Evolutionary conservation across 2,113 vertebrate genomes (phyloP), one percentile per base, ranked within the genome.

Genomic region (Sebastes schlegelii): DNA sequence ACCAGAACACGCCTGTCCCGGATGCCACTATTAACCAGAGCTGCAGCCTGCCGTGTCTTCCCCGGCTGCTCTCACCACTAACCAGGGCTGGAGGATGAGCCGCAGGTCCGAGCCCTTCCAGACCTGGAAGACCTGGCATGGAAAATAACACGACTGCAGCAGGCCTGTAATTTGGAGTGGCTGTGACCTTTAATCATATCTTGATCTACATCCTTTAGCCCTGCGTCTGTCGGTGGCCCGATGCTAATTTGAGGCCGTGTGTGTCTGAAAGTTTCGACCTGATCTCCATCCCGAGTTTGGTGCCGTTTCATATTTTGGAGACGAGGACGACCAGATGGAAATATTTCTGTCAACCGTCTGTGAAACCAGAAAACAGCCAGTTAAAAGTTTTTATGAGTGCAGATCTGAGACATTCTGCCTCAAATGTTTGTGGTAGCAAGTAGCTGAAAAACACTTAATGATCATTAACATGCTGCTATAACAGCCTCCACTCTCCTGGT

Each of bases 121-220:
- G 88, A 75, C 65, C 11, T 13, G 19, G 19, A 13, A 12, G 66
- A 69, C 75, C 51, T 34, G 79, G 80, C 83, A 14, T 82, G 81
- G 73, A 86, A 86, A 82, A 80, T 45, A 80, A 73, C 90, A 70
- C 1, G 74, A 57, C 80, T 74, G 68, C 26, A 60, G 17, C 68
- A 19, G 84, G 83, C 73, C 80, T 89, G 87, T 89, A 87, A 89
- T 90, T 89, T 79, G 8, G 0, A 65, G 21, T 21, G 77, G 49
- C 85, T 65, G 67, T 14, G 73, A 86, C 85, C 83, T 89, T 84
- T 87, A 90, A 92, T 92, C 88, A 89, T 21, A 69, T 82, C 57
- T 49, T 77, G 72, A 89, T 89, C 87, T 88, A 76, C 88, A 61
- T 81, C 67, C 79, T 83, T 72, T 17, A 65, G 46, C 69, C 61